These are phyloP conservation scores for Malacoctenus gilli DNA, from an alignment of 2,797 vertebrate species.

Conservation along the genomic window DNA sequence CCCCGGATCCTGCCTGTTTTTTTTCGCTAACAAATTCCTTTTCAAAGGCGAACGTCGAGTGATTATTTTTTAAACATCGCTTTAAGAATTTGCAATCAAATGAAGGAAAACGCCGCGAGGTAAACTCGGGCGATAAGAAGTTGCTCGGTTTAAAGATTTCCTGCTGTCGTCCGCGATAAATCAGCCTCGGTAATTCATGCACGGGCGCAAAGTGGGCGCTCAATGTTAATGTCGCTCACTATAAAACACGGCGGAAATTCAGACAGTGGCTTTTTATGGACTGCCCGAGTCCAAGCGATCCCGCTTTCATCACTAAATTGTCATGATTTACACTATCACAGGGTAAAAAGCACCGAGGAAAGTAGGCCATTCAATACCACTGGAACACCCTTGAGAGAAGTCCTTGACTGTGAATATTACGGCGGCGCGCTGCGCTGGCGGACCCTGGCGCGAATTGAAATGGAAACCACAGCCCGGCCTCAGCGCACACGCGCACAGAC, in stretches of 20 bases:
- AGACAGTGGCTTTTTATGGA: constrained; percentile 23
- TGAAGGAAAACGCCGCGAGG: too few relatives aligned
- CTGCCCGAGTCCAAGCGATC: constrained; percentile 29
- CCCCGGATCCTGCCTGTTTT: too few relatives aligned
- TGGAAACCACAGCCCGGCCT: constrained; percentile 37
- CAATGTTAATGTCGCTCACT: too few relatives aligned
- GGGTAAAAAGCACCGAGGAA: constrained; percentile 37
- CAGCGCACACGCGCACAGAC: too few relatives aligned
- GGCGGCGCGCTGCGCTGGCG: constrained; percentile 20
- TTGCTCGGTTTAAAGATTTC: neutral
- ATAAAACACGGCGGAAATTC: too few relatives aligned
- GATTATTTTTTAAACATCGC: too few relatives aligned
- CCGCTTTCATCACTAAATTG: constrained; percentile 52
- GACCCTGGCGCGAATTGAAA: constrained; percentile 40
- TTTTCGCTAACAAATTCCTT: too few relatives aligned
- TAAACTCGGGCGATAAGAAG: too few relatives aligned
- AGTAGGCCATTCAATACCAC: constrained; percentile 56
- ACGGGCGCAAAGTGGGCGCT: neutral
- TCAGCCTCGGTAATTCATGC: constrained; percentile 10
- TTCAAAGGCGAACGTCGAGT: too few relatives aligned
- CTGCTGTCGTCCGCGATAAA: constrained; percentile 13
- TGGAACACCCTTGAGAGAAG: constrained; percentile 59
- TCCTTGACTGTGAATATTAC: constrained; percentile 56
- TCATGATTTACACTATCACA: constrained; percentile 55
- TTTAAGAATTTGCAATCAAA: too few relatives aligned